Evolutionary conservation across 2,888 invertebrate species (phyloP), one percentile per base, ranked within the genome.

Genomic region (Sceliomorpha sp.): DNA sequence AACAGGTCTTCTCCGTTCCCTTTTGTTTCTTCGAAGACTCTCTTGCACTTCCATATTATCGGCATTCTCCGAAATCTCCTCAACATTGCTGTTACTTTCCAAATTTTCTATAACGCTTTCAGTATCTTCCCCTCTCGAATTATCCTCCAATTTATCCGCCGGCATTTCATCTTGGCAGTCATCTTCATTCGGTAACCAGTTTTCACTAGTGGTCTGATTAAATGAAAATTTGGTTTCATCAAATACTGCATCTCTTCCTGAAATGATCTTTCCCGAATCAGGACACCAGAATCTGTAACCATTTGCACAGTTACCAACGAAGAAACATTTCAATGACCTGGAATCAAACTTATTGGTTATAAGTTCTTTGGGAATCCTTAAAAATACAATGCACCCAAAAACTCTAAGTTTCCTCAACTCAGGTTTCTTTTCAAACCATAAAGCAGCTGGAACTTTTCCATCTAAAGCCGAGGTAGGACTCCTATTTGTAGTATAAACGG

Each of bases 191-290:
- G 13, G 36, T 1, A 48, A 7, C 66, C 55, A 55, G 4, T 68
- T 29, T 26, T 68, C 55, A n/a, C 31, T 31, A 2, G 15, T 29
- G 10, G 37, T 32, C 14, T 40, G 24, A n/a, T 60, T 34, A n/a
- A 40, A 42, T 5, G n/a, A 8, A 39, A 70, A 74, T 26, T 50
- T 48, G 3, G 32, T 44, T 42, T 78, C 77, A 39, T 78, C 71
- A 44, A 80, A 80, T 8, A 74, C 60, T 4, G 76, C 75, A 56
- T 82, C 74, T 51, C 73, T 70, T 12, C 73, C 77, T 13, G 5
- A 27, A 12, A 53, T 27, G 9, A 40, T 8, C 9, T 34, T 42
- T 60, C 8, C 7, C 7, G 13, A 5, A 7, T 14, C 42, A n/a
- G 64, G 71, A 48, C 70, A 45, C 79, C 75, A 81, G 2, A 79